Evolutionary conservation across 1,140 invertebrate species (phyloP).

Genomic region (Caenorhabditis elegans): WBcel235 BX284603.4:6146501-6147000

Average conservation of each 20-base stretch:
- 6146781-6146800: background rate
- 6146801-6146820: background rate
- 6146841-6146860: background rate
- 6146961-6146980: conserved; percentile 82
- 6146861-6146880: background rate
- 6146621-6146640: background rate
- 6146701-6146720: background rate
- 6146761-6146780: background rate
- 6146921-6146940: conserved; percentile 73
- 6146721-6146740: background rate
- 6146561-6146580: too few relatives aligned
- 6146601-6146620: too few relatives aligned
- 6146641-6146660: background rate
- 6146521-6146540: too few relatives aligned
- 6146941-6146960: conserved; percentile 85
- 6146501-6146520: too few relatives aligned
- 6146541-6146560: too few relatives aligned
- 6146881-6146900: background rate
- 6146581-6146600: too few relatives aligned
- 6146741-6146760: background rate
- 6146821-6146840: background rate
- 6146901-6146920: too few relatives aligned
- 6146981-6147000: conserved; percentile 72
- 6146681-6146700: background rate
- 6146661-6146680: conserved; percentile 19